phyloP scores from a whole-genome alignment of 2,888 invertebrate species.

The Trichopria drosophilae region DNA sequence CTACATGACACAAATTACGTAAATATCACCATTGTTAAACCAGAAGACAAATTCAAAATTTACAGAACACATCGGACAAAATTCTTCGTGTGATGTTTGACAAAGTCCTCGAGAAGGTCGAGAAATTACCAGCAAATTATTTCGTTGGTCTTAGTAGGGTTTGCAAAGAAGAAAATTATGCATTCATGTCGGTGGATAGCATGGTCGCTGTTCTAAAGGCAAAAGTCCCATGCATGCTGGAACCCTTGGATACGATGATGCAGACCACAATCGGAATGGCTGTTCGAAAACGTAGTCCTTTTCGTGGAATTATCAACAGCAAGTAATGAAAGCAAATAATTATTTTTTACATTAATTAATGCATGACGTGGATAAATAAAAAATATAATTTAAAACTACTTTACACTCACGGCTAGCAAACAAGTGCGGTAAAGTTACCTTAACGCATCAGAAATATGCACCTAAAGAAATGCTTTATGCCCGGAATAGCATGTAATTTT shows the following conservation, averaged over 20 bases:
- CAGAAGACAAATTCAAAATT: not conserved
- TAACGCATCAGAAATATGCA: too few species aligned
- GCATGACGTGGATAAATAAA: too few species aligned
- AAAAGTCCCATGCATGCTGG: conserved; percentile 46
- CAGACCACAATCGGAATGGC: conserved; percentile 53
- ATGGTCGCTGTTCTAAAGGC: conserved; percentile 46
- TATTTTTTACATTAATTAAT: not conserved
- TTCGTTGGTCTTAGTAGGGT: conserved; percentile 48
- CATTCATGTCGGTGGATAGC: conserved; percentile 52
- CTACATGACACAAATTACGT: too few species aligned
- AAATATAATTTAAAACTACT: too few species aligned
- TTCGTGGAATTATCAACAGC: conserved; percentile 50
- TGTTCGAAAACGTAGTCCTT: conserved; percentile 45
- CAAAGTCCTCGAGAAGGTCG: conserved; percentile 39
- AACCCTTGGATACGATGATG: conserved; percentile 50
- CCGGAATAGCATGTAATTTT: too few species aligned
- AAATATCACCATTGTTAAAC: too few species aligned
- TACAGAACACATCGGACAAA: conserved; percentile 49
- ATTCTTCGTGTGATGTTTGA: conserved; percentile 45
- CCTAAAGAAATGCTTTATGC: too few species aligned
- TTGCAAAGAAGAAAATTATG: conserved; percentile 49
- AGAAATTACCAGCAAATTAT: conserved; percentile 47
- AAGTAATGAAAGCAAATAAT: conserved; percentile 39
- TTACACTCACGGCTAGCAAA: too few species aligned
- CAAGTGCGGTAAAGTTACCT: too few species aligned